Evolutionary conservation across 2,888 invertebrate genomes (phyloP), one percentile per base, ranked within the genome.

Genomic region (Ornithoptera priamus): DNA sequence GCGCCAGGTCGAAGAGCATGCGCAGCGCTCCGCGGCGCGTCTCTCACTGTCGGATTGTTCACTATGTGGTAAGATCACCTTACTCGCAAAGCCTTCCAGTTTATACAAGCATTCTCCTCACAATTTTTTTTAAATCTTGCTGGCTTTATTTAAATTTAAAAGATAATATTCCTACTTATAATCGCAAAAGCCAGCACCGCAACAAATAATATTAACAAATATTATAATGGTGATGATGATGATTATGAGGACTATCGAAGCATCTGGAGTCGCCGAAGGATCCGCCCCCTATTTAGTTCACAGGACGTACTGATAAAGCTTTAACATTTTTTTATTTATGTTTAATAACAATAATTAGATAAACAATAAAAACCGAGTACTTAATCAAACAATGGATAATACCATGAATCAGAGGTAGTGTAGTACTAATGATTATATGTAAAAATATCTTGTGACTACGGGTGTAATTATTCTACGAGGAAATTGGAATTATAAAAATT

Each of bases 21-120:
- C 90, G 87, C 85, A 80, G 85, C 86, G 87, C 86, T 86, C 85
- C 79, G 80, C 82, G 77, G 85, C 88, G 84, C 87, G 85, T 82
- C 84, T 87, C 83, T 88, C 80, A 90, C 89, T 89, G 84, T 77
- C 76, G 69, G 61, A 69, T 59, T 39, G 65, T 70, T 68, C 68
- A 66, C 72, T 65, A 67, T 63, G 72, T 73, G 70, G 75, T 77
- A 76, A 85, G 86, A 84, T 84, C 82, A 80, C 78, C 76, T 75
- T 77, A 76, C 73, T 73, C 62, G 72, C 74, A 71, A 71, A 75
- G 72, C 75, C 76, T 75, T 74, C 75, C 63, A 74, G 72, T 72
- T 74, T 62, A 72, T 70, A 71, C 72, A 68, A 56, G 65, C 59
- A 66, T 70, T 72, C 72, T 72, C 72, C 72, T 53, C n/a, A 53